phyloP scores from a whole-genome alignment of 2,113 vertebrate species.

The Carassius auratus region DNA sequence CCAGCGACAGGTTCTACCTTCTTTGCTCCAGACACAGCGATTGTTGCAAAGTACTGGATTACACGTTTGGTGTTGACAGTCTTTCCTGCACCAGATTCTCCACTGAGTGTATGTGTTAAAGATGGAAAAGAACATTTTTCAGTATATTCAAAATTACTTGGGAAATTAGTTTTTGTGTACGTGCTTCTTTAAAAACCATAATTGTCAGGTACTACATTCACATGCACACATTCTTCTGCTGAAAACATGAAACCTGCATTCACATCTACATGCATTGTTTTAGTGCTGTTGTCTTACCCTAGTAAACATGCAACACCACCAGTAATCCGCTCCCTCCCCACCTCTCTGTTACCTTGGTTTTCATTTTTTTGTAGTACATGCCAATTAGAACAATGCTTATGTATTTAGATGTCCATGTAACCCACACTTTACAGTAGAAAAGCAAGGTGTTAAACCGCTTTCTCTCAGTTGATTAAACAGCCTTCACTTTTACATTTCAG shows the following conservation, averaged over 20 bases:
- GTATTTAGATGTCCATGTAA: background rate
- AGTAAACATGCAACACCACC: background rate
- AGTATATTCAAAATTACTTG: background rate
- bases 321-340: background rate
- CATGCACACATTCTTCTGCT: background rate
- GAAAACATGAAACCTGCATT: background rate
- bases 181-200: background rate
- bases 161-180: background rate
- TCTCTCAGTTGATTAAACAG: too few relatives aligned
- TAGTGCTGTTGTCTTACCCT: background rate
- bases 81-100: conserved; percentile 81
- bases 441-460: background rate
- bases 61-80: conserved; percentile 81
- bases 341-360: background rate
- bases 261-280: background rate
- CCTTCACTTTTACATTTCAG: too few relatives aligned
- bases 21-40: conserved; percentile 68
- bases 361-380: background rate
- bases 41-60: conserved; percentile 81
- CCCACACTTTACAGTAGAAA: background rate
- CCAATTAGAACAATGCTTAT: background rate
- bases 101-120: conserved; percentile 55
- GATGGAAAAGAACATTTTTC: background rate
- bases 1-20: conserved; percentile 45
- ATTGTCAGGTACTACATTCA: background rate